Percentiles rank a stretch among this genome's conserved stretches.
phyloP scores from a whole-genome alignment of 2,113 vertebrate genomes.

The Himantopus leucocephalus region DNA sequence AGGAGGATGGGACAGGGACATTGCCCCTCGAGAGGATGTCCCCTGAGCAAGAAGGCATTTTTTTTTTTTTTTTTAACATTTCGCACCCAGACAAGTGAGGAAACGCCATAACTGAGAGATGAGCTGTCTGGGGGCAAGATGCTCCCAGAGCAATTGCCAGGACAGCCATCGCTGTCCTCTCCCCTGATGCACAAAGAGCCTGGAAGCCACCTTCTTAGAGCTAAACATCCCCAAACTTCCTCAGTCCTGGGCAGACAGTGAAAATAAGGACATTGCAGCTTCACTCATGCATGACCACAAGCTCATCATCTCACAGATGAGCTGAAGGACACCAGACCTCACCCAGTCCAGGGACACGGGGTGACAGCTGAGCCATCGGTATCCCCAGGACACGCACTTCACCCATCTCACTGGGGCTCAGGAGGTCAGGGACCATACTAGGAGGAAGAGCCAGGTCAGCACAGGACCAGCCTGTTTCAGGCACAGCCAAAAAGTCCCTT shows the following conservation, averaged over 20 bases:
- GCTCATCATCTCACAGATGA: background rate
- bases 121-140: background rate
- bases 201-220: background rate
- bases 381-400: background rate
- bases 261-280: background rate
- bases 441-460: background rate
- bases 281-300: background rate
- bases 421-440: accelerated
- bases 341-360: background rate
- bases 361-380: background rate
- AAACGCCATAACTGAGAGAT: accelerated
- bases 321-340: background rate
- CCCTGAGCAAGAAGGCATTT: no score
- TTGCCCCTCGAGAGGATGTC: background rate
- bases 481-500: constrained; percentile 7
- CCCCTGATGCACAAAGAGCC: background rate
- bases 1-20: background rate
- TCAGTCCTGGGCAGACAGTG: background rate
- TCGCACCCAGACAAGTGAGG: background rate
- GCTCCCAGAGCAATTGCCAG: background rate
- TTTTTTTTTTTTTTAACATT: no score
- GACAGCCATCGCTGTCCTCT: background rate
- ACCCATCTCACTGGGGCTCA: background rate
- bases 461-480: background rate
- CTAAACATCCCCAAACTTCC: background rate